phyloP scores from a whole-genome alignment of 2,797 vertebrate genomes.

The Novumbra hubbsi region DNA sequence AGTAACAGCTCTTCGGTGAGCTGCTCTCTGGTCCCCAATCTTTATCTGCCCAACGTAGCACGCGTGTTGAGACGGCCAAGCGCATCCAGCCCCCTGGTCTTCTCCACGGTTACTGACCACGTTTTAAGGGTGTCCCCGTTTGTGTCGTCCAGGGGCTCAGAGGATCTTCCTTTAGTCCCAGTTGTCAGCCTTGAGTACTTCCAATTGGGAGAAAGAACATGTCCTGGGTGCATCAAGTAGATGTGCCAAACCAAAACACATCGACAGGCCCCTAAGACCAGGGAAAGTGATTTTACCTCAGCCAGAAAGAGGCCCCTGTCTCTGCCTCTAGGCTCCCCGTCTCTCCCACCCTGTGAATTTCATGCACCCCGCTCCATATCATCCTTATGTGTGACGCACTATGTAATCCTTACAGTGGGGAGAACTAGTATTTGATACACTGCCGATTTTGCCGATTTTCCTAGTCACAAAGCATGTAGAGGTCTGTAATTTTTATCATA shows the following conservation, averaged over 20 bases:
- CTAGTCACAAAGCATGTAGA: too few relatives aligned
- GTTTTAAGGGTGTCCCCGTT: neutral
- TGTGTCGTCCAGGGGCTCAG: neutral
- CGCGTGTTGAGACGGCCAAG: too few relatives aligned
- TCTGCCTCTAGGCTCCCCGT: neutral
- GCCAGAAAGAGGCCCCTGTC: slow-evolving; percentile 11
- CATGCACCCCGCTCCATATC: neutral
- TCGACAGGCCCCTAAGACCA: neutral
- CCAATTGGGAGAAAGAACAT: neutral
- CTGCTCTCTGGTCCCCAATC: neutral
- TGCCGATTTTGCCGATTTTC: too few relatives aligned
- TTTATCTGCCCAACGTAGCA: neutral
- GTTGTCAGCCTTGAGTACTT: neutral
- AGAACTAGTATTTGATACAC: too few relatives aligned
- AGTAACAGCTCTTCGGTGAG: neutral
- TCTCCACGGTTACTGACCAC: neutral
- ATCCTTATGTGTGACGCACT: neutral
- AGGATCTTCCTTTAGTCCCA: neutral
- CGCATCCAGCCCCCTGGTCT: neutral
- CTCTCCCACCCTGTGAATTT: neutral
- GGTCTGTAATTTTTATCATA: too few relatives aligned
- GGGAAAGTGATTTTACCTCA: neutral
- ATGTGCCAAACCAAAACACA: neutral
- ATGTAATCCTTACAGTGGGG: too few relatives aligned
- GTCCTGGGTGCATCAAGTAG: neutral